These are phyloP conservation scores for Hypothenemus hampei DNA, from an alignment of 1,140 invertebrate genomes.

Conservation along the genomic window DNA sequence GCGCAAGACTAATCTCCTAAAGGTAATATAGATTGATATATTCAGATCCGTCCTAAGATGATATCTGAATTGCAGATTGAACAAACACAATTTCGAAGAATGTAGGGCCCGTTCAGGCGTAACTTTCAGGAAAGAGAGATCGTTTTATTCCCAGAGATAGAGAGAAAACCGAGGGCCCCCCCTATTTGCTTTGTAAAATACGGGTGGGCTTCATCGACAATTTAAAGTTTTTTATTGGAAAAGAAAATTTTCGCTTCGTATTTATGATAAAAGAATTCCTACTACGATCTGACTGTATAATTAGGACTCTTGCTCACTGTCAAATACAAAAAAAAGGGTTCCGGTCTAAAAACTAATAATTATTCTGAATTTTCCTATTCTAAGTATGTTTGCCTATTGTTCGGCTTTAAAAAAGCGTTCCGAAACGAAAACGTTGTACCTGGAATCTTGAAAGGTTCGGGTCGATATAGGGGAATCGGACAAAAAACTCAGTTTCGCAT, in stretches of 20 bases:
- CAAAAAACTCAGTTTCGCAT: slow-evolving; percentile 7
- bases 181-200: slow-evolving; percentile 22
- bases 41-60: slow-evolving; percentile 19
- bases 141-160: slow-evolving; percentile 19
- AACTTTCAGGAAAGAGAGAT: slow-evolving; percentile 19
- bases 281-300: not conserved
- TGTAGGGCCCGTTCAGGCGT: slow-evolving; percentile 24
- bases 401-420: not conserved
- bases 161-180: slow-evolving; percentile 14
- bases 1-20: not conserved
- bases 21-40: slow-evolving; percentile 19
- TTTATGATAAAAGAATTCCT: not conserved
- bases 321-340: not conserved
- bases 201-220: slow-evolving; percentile 1
- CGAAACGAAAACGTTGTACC: slow-evolving; percentile 4
- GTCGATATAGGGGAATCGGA: not conserved
- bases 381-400: not conserved
- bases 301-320: not conserved
- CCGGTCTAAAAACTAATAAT: not conserved
- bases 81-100: slow-evolving; percentile 28
- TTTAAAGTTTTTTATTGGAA: slow-evolving; percentile 12
- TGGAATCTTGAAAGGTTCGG: not conserved
- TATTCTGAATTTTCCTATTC: not conserved
- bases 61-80: slow-evolving; percentile 27
- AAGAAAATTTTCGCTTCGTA: slow-evolving; percentile 2